These are phyloP conservation scores for Silurus lanzhouensis DNA, from an alignment of 2,797 vertebrate species.

Conservation along the genomic window DNA sequence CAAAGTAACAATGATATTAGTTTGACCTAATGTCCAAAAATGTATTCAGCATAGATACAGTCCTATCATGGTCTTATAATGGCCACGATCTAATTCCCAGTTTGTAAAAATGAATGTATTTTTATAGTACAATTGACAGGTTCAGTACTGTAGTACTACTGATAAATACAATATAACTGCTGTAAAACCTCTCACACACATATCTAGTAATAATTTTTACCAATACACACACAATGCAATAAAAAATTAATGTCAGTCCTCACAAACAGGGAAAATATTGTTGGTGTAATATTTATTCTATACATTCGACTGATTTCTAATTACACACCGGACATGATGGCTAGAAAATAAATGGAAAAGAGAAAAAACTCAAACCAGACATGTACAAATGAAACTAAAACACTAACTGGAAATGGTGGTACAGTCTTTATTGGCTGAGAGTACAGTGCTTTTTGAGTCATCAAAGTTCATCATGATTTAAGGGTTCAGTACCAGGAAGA, in stretches of 20 bases:
- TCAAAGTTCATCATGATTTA: constrained; percentile 89
- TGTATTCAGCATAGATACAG: neutral
- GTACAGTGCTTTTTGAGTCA: constrained; percentile 38
- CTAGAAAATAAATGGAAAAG: neutral
- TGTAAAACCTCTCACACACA: neutral
- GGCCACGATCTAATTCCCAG: neutral
- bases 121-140: constrained; percentile 15
- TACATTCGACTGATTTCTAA: constrained; percentile 2
- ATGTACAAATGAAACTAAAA: constrained; percentile 29
- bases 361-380: constrained; percentile 10
- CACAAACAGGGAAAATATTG: neutral
- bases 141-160: neutral
- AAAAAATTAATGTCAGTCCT: neutral
- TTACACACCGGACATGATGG: neutral
- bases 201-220: neutral
- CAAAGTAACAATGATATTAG: neutral
- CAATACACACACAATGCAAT: constrained; percentile 19
- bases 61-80: neutral
- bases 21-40: neutral
- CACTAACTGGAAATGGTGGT: constrained; percentile 2
- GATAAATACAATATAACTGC: constrained; percentile 35
- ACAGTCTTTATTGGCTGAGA: constrained; percentile 35
- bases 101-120: constrained; percentile 9
- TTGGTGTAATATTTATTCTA: neutral
- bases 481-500: constrained; percentile 78